A percentile compares a stretch with the other conserved stretches of the same genome.
Evolutionary conservation across 2,797 vertebrate species (phyloP).

Genomic region (Diceros bicornis): DNA sequence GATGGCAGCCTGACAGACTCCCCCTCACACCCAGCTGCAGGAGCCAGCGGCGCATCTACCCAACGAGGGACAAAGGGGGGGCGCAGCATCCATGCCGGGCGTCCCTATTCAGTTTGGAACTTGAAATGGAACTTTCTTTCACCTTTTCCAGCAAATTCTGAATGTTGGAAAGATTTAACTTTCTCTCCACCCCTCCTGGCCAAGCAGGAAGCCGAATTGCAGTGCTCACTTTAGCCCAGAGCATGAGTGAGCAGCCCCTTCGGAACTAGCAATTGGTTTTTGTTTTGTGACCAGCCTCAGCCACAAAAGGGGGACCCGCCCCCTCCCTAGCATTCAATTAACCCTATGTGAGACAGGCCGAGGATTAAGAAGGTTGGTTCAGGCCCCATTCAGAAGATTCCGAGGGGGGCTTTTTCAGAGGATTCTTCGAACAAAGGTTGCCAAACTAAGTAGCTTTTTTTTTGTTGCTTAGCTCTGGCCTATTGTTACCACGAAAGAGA

Average conservation of each 20-base stretch:
- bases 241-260: constrained; percentile 71
- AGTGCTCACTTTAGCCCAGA: constrained; percentile 62
- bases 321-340: constrained; percentile 89
- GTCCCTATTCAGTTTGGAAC: constrained; percentile 73
- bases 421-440: constrained; percentile 88
- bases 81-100: background rate
- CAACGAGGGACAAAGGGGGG: background rate
- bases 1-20: constrained; percentile 91
- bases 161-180: constrained; percentile 73
- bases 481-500: constrained; percentile 88
- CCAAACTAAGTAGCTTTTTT: constrained; percentile 88
- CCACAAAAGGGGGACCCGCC: constrained; percentile 89
- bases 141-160: constrained; percentile 68
- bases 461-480: constrained; percentile 86
- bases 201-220: constrained; percentile 63
- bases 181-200: constrained; percentile 68
- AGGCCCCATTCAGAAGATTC: constrained; percentile 88
- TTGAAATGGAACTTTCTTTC: constrained; percentile 69
- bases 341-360: constrained; percentile 88
- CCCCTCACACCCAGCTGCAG: constrained; percentile 86
- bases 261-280: constrained; percentile 71
- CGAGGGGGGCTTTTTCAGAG: constrained; percentile 85
- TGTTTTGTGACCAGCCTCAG: constrained; percentile 86
- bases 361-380: constrained; percentile 86
- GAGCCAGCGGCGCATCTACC: background rate